phyloP scores from a whole-genome alignment of 2,797 vertebrate genomes.

The Rhinatrema bivittatum region DNA sequence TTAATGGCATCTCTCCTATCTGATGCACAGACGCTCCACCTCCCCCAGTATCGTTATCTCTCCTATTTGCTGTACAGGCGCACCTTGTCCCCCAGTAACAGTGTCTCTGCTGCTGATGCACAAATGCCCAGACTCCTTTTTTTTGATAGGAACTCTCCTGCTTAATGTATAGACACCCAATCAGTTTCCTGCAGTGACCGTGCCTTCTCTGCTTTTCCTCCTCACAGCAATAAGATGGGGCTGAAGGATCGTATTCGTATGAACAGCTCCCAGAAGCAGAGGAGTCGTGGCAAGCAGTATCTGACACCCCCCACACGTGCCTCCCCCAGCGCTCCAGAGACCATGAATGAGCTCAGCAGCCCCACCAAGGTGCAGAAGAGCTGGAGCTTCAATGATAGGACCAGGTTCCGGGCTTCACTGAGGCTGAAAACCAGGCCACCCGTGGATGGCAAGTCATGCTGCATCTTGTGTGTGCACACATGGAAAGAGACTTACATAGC shows the following conservation, averaged over 20 bases:
- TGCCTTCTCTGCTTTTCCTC: not conserved
- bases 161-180: too few relatives aligned
- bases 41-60: too few relatives aligned
- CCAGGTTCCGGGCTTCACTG: constrained; percentile 88
- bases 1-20: too few relatives aligned
- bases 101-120: too few relatives aligned
- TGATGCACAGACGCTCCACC: too few relatives aligned
- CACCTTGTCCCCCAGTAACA: too few relatives aligned
- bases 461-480: too few relatives aligned
- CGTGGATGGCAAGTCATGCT: constrained; percentile 59
- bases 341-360: constrained; percentile 68
- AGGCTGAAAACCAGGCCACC: constrained; percentile 76
- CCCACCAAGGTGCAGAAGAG: constrained; percentile 94
- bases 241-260: constrained; percentile 91
- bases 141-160: too few relatives aligned
- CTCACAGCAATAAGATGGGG: constrained; percentile 69
- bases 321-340: constrained; percentile 84
- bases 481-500: too few relatives aligned
- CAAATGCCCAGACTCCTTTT: too few relatives aligned
- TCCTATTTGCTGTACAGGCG: too few relatives aligned
- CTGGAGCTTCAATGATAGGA: constrained; percentile 96
- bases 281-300: constrained; percentile 67
- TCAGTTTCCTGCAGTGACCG: too few relatives aligned
- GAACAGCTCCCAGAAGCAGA: constrained; percentile 75
- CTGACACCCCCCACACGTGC: constrained; percentile 58